Base-by-base conservation (phyloP, 2,113 vertebrate species). In the Pelodiscus sinensis region DNA sequence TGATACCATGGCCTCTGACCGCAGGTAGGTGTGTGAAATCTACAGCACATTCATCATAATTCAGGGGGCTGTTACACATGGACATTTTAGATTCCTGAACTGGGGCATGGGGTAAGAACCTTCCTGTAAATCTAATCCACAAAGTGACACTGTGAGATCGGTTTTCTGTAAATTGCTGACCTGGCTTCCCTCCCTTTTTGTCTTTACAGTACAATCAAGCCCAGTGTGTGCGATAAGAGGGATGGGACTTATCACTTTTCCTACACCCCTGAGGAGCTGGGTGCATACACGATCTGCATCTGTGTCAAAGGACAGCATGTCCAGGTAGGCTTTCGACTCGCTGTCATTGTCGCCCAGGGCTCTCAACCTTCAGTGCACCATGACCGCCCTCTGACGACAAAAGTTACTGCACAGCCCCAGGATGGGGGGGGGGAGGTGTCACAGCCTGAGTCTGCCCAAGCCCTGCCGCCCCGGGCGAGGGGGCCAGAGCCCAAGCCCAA, bases 211-310 rank as follows among this genome's bases (percentile, higher is more conserved):
- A 88, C 94, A 6, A 88, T 98, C 92, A 98, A 98, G 95, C 85
- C 98, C 2, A 86, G 92, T 1, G 97, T 99, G 78, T 96, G 97
- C 18, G 99, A 99, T 95, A 99, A 99, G 73, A 92, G 93, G 25
- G 98, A 99, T 14, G 99, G 99, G 2, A 98, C 99, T 1, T 99
- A 99, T 94, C 71, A 24, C 2, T 92, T 99, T n/a, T 99, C 98
- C 21, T 99, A 98, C 92, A 98, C 94, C 4, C 98, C 99, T 2
- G 94, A 95, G 55, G 98, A 99, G 60, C 90, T 97, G 1, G 99
- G 99, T 35, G 5, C 94, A 15, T 98, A 99, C 50, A 98, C 97
- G 0, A 96, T 99, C 95, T 98, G 98, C 92, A 89, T 99, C 88
- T 98, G 92, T 93, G 95, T 99, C 90, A 98, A 97, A 97, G 98